Percentiles rank a stretch among this genome's conserved stretches.
These are phyloP conservation scores for Pteronura brasiliensis DNA, from an alignment of 2,113 vertebrate genomes.

Conservation along the genomic window DNA sequence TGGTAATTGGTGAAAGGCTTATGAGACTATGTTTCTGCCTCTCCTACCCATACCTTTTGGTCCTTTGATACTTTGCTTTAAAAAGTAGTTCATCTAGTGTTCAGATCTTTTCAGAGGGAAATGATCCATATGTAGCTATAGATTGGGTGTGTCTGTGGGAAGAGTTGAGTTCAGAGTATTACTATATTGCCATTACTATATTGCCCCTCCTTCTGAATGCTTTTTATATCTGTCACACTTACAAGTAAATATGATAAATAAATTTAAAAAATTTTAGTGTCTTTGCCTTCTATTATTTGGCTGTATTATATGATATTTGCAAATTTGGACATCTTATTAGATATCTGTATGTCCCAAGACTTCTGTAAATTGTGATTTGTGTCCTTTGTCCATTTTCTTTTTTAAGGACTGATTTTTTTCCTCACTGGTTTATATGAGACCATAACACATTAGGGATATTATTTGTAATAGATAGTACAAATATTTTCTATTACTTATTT, in stretches of 20 bases:
- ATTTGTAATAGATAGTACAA: neutral
- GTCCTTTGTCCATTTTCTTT: neutral
- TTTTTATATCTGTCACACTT: neutral
- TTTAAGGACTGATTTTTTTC: neutral
- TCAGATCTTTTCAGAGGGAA: neutral
- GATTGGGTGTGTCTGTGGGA: neutral
- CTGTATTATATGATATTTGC: neutral
- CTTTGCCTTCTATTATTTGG: neutral
- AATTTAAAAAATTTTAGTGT: neutral
- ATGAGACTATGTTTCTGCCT: neutral
- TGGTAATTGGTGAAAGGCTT: neutral
- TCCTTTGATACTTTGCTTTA: neutral
- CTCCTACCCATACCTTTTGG: neutral
- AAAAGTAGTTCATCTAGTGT: neutral
- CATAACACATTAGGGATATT: neutral
- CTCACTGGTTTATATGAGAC: neutral
- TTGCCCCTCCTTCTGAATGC: neutral
- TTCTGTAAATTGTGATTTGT: neutral
- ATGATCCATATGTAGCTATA: neutral
- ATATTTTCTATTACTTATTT: neutral
- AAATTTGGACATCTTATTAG: neutral
- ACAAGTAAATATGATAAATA: neutral
- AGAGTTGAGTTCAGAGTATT: neutral
- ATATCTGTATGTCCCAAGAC: neutral
- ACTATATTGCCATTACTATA: neutral